Evolutionary conservation across 2,113 vertebrate species (phyloP), one percentile per base, ranked within the genome.

Genomic region (Taxidea taxus): DNA sequence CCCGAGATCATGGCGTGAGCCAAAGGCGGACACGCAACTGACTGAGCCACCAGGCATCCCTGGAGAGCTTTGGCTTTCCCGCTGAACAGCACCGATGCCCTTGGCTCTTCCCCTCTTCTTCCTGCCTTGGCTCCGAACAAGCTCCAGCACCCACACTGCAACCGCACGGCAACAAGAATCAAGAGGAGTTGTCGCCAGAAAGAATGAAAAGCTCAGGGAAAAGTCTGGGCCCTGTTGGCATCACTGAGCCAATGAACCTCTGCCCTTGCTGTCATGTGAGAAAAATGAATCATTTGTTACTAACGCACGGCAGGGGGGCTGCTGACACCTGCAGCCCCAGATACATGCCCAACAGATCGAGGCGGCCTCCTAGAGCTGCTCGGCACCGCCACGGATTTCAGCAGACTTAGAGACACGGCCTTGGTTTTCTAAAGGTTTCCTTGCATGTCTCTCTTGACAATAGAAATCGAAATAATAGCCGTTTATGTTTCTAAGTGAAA

Each of bases 51-150:
- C 31, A 34, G 62, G 6, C 14, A 7, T 16, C 62, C 31, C 14
- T 16, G 14, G 62, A 68, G 10, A 75, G 82, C 44, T 23, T 90
- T 2, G 56, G 68, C 72, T 72, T 13, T 90, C n/a, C 80, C 2
- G 9, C 18, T 3, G 16, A 62, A 42, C 29, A 75, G 27, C 6
- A 13, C 0, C 0, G 0, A 4, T 14, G 37, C 6, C 39, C 87
- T 4, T 0, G 64, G 42, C 42, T 54, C 0, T 7, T 0, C n/a
- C 27, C 37, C n/a, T 77, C 51, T 21, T 56, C 37, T 42, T 44
- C 49, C 87, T 21, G 21, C 25, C 60, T 60, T 37, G 82, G 60
- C 66, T 18, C 37, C 81, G 54, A 56, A 74, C 3, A 6, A 66
- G 34, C 66, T 23, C 13, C 21, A 11, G n/a, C 11, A 11, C 49